A percentile compares a stretch with the other conserved stretches of the same genome.
phyloP scores from a whole-genome alignment of 2,113 vertebrate species.

The Trachemys scripta region DNA sequence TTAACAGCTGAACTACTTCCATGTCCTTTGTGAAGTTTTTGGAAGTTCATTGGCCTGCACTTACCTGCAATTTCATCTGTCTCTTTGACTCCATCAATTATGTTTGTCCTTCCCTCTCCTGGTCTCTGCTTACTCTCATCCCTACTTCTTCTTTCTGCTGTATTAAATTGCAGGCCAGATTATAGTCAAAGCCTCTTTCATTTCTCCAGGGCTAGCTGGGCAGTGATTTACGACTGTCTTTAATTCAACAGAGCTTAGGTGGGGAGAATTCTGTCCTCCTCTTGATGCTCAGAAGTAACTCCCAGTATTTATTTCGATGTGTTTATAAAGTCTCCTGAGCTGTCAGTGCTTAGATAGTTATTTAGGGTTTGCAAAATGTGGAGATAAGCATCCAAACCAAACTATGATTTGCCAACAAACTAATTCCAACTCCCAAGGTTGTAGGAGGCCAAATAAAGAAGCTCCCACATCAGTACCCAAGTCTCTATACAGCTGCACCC shows the following conservation, averaged over 20 bases:
- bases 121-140: neutral
- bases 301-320: neutral
- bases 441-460: neutral
- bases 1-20: rapidly evolving
- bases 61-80: constrained; percentile 58
- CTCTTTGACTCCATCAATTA: constrained; percentile 56
- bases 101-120: constrained; percentile 56
- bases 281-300: neutral
- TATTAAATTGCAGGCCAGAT: constrained; percentile 9
- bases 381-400: neutral
- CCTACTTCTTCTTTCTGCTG: constrained; percentile 25
- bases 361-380: neutral
- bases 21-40: neutral
- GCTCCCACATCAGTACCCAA: neutral
- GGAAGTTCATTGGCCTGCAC: neutral
- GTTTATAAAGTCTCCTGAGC: neutral
- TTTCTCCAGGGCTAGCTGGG: constrained; percentile 66
- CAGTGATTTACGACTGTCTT: constrained; percentile 55
- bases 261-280: neutral
- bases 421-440: neutral
- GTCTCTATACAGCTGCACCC: neutral
- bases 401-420: rapidly evolving
- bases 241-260: constrained; percentile 39
- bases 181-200: constrained; percentile 63
- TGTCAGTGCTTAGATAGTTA: neutral